Base-by-base conservation (phyloP, 1,140 invertebrate species). In the Choristoneura fumiferana region DNA sequence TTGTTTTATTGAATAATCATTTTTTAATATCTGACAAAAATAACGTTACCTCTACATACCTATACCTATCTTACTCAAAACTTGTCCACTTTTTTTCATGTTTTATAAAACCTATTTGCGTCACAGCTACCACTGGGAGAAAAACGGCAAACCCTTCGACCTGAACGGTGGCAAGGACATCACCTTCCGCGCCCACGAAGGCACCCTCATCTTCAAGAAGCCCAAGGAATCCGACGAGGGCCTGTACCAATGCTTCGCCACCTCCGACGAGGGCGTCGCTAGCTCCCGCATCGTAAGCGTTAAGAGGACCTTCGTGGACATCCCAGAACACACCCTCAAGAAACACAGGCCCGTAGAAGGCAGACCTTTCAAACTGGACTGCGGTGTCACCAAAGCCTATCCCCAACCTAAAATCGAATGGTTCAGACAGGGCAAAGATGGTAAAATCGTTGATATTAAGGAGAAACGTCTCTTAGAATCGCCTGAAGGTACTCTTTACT, bases 361-460 rank as follows among this genome's bases (percentile, higher is more conserved):
- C 0, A 69, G 65, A 29, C 73, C 76, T 1, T 78, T 69, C 54
- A 67, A 78, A 52, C 34, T 87, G 22, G 71, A 76, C 6, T 87
- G 84, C 17, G 15, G 53, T 0, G 68, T 74, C 0, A 73, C 79
- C 0, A 63, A 79, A 0, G 63, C 69, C 0, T 82, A 87, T 37
- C 84, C 84, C 0, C 78, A 79, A 60, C 82, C 84, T 0, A 64
- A 64, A 12, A 81, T 87, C 3, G 39, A 36, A 1, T 87, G 84
- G 84, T 61, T 57, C 14, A 66, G 54, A 1, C 71, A 77, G 57
- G 38, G 62, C 4, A 72, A 78, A 14, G 61, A 65, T 0, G 63
- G 22, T 1, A 62, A 71, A 5, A 61, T 60, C 0, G 67, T 71
- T 12, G 62, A 60, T 1, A 63, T 78, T 6, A 14, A 69, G 0